Evolutionary conservation across 2,113 vertebrate genomes (phyloP), one percentile per base, ranked within the genome.

Genomic region (Gallinago jamesoni): DNA sequence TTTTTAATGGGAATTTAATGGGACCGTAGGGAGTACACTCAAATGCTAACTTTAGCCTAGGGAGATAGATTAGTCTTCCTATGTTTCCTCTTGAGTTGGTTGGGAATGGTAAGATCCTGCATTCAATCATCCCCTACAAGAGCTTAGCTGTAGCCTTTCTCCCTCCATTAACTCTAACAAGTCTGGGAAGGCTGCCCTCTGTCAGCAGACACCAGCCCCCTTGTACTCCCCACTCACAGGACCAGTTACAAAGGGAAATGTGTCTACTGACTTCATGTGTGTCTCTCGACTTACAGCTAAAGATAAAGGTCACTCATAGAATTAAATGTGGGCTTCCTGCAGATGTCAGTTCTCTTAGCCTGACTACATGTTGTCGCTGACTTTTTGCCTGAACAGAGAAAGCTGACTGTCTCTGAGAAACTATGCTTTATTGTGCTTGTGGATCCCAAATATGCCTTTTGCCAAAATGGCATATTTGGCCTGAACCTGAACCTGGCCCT

Each of bases 1-100:
- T 81, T 95, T 93, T 95, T 93, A 93, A 95, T 95, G 77, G 60
- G 70, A 94, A 89, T 91, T 96, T 95, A 87, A 94, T 89, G 75
- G 68, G 68, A 88, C 59, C 0, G 11, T 41, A 86, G 45, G 25
- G 83, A 92, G 55, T 55, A 92, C 41, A 80, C 72, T 41, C 75
- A 90, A 93, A 89, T 74, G 63, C 55, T 94, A 94, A 93, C 50
- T 93, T 96, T 84, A 94, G 72, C 64, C 75, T 89, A 30, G 39
- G 83, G 76, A 88, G 55, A 85, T 52, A 79, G 85, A 92, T 92
- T 90, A 83, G 79, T 83, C 79, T 94, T 94, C 75, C 72, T 45
- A 4, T 28, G 64, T 84, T 95, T 94, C 55, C 64, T 92, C 88
- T 92, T 94, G 47, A 50, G 22, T 72, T 90, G 20, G 55, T 74